phyloP scores from a whole-genome alignment of 2,113 vertebrate species.

The Tychaedon coryphoeus region DNA sequence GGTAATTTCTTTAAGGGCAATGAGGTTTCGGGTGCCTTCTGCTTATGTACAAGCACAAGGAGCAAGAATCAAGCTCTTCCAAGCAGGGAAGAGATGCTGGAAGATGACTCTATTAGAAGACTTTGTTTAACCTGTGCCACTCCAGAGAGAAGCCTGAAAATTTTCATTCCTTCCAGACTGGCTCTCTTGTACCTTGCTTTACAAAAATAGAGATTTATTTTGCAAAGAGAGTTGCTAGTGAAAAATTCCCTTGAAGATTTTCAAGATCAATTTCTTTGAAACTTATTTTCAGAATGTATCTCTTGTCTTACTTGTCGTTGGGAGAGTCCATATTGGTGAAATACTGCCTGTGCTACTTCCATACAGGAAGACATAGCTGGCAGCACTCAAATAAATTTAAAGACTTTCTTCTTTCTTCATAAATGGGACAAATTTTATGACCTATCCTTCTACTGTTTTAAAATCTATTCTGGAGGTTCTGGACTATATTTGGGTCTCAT shows the following conservation, averaged over 20 bases:
- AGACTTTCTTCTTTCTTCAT: background rate
- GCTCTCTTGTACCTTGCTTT: background rate
- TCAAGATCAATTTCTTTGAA: background rate
- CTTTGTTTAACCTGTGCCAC: background rate
- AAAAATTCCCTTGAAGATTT: background rate
- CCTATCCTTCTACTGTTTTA: background rate
- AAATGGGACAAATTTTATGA: background rate
- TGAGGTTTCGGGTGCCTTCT: fast-evolving
- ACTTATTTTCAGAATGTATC: constrained; percentile 1
- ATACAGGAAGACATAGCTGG: background rate
- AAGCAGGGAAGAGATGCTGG: background rate
- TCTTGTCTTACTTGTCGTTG: background rate
- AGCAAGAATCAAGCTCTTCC: background rate
- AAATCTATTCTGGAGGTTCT: background rate
- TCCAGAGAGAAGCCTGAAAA: background rate
- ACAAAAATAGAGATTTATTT: background rate
- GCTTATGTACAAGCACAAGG: background rate
- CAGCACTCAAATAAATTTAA: background rate
- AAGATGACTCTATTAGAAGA: background rate
- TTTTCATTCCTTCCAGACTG: background rate
- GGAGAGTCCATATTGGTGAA: background rate
- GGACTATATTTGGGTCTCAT: background rate
- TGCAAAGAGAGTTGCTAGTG: background rate
- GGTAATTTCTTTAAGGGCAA: background rate
- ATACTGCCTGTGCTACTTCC: background rate